Base-by-base conservation (phyloP, 2,113 vertebrate genomes). In the Phoxinus phoxinus region DNA sequence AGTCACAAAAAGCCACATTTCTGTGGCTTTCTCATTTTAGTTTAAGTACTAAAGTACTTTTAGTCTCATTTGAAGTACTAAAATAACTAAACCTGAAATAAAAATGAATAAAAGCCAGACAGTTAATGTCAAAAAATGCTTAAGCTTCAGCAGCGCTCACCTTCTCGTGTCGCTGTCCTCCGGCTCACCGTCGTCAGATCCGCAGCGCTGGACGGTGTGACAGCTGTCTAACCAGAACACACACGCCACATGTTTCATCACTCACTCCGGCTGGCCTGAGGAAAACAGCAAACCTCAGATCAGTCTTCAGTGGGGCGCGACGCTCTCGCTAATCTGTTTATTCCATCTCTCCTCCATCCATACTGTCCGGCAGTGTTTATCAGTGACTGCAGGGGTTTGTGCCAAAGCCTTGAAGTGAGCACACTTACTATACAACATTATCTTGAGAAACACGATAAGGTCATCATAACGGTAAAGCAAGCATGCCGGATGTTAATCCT, bases 201-300 rank as follows among this genome's bases (percentile, higher is more conserved):
- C 56, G 82, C 53, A 78, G 85, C 88, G 76, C 88, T 88, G 80
- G 32, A 85, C 87, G 58, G 53, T 23, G 51, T 91, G 93, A 91
- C 93, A 93, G 91, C 93, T 93, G 93, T 91, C 90, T 87, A 90
- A 91, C 90, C 87, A 85, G 88, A 89, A 80, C 89, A 83, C 91
- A 91, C 51, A 23, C 63, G 8, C 23, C 4, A 25, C 48, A 19
- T 32, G 69, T 65, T 56, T 72, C 44, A 48, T 37, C 53, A 37
- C 53, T 74, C 81, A 12, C 69, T 72, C 69, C 19, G 17, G 3
- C 10, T 37, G 44, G 41, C 59, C 89, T 86, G 6, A 87, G 84
- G 91, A 89, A 83, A 87, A 81, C 6, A 91, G 86, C 69, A 92
- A 89, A 53, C 17, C 48, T 89, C 30, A 12, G 32, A 6, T 61